Conservation (phyloP, 2,797 vertebrate species). For the Ibycter americanus region DNA sequence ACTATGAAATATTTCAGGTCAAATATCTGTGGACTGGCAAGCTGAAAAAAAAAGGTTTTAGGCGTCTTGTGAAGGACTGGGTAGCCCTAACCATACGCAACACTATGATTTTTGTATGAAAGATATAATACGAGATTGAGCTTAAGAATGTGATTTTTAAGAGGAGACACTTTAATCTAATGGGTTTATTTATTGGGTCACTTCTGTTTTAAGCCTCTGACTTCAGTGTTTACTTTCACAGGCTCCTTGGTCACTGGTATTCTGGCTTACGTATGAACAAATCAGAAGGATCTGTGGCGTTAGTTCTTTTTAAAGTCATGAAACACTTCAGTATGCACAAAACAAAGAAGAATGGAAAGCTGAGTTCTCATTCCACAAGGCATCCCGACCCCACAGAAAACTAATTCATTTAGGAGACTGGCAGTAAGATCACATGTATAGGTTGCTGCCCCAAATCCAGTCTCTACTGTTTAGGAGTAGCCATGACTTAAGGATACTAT, state of each 20-base stretch:
- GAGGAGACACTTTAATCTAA: not conserved
- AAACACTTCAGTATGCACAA: not conserved
- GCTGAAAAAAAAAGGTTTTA: not conserved
- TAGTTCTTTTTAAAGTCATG: slow-evolving; percentile 76
- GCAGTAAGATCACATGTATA: not conserved
- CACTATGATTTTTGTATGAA: not conserved
- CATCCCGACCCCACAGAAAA: not conserved
- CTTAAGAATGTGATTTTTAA: not conserved
- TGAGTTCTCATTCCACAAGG: not conserved
- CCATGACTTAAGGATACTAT: not conserved
- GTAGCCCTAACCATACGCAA: not conserved
- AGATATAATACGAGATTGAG: not conserved
- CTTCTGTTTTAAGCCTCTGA: slow-evolving; percentile 56
- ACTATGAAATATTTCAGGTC: not conserved
- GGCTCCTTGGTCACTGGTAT: slow-evolving; percentile 87
- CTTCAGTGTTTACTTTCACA: slow-evolving; percentile 71
- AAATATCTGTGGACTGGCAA: not conserved
- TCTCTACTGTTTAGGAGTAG: not conserved
- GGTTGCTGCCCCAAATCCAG: not conserved
- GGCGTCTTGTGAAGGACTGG: not conserved
- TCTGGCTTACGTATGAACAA: slow-evolving; percentile 87
- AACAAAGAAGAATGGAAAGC: not conserved
- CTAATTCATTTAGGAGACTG: not conserved
- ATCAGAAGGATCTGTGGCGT: slow-evolving; percentile 80
- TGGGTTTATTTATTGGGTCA: not conserved